Evolutionary conservation across 2,797 vertebrate genomes (phyloP).

Genomic region (Prionace glauca): DNA sequence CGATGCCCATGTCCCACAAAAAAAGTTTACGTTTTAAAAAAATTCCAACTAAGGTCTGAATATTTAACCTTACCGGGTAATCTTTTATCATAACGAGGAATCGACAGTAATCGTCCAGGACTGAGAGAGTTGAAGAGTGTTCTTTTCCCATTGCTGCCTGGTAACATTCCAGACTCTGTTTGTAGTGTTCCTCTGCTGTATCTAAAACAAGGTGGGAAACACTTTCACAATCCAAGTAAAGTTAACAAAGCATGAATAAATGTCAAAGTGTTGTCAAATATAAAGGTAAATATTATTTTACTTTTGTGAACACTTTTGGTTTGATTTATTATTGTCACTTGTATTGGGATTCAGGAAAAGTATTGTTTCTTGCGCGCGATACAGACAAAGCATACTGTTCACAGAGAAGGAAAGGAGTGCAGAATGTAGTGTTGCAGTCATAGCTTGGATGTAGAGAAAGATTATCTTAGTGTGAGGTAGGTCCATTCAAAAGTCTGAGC

Average conservation of each 20-base stretch:
- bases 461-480: too few relatives aligned
- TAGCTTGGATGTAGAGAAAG: too few relatives aligned
- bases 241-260: conserved; percentile 42
- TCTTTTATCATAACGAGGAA: conserved; percentile 59
- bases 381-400: too few relatives aligned
- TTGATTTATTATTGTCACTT: too few relatives aligned
- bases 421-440: too few relatives aligned
- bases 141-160: conserved; percentile 48
- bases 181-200: conserved; percentile 56
- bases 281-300: conserved; percentile 51
- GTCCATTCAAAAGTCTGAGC: too few relatives aligned
- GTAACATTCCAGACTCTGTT: conserved; percentile 57
- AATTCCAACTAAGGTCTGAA: not conserved
- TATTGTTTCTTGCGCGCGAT: too few relatives aligned
- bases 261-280: conserved; percentile 44
- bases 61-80: conserved; percentile 49
- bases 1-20: too few relatives aligned
- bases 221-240: not conserved
- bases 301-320: conserved; percentile 43
- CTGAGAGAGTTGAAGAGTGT: conserved; percentile 53
- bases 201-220: conserved; percentile 44
- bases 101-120: conserved; percentile 62
- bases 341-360: too few relatives aligned
- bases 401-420: too few relatives aligned
- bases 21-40: not conserved